Base-by-base conservation (phyloP, 2,113 vertebrate genomes). In the Alethe castanea region DNA sequence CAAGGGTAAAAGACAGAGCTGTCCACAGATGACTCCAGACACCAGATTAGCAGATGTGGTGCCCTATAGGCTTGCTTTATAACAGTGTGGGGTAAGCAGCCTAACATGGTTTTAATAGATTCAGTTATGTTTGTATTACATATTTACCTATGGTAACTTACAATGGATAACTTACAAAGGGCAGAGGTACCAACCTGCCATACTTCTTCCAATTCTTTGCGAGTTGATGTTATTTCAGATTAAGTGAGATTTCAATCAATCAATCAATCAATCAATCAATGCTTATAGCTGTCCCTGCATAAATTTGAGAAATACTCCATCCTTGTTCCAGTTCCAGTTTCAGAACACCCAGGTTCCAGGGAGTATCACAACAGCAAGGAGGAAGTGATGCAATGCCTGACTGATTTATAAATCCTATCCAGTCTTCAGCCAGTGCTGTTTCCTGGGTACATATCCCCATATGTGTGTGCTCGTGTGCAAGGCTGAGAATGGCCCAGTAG, bases 401-500 rank as follows among this genome's bases (percentile, higher is more conserved):
- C 3, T 65, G 60, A 65, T 65, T 65, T 67, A 57, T 87, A 78
- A 73, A 65, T 84, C 24, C 36, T 48, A 12, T 36, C n/a, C 28
- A 56, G 56, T 61, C 36, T 73, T 87, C 50, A 85, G 56, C 18
- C 52, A 54, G 61, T 50, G 50, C 54, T 72, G 8, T 73, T 67
- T 59, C 53, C 53, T 72, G 81, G 42, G 11, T 33, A 24, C 35
- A 5, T 66, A 56, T 19, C 36, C 25, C 25, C 9, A 8, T 8
- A 8, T 38, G 18, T 1, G 0, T 54, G 31, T 53, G 36, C 62
- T 36, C 2, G 0, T 19, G 15, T 74, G 47, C 25, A 38, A 29
- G 52, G 31, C 47, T 62, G 52, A 85, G 42, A 65, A 47, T 52
- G 60, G 42, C 60, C n/a, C 29, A 19, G 40, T 14, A 26, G 60